A percentile compares a stretch with the other conserved stretches of the same genome.
Conservation (phyloP, 2,797 vertebrate genomes). For the Chloroceryle inda region DNA sequence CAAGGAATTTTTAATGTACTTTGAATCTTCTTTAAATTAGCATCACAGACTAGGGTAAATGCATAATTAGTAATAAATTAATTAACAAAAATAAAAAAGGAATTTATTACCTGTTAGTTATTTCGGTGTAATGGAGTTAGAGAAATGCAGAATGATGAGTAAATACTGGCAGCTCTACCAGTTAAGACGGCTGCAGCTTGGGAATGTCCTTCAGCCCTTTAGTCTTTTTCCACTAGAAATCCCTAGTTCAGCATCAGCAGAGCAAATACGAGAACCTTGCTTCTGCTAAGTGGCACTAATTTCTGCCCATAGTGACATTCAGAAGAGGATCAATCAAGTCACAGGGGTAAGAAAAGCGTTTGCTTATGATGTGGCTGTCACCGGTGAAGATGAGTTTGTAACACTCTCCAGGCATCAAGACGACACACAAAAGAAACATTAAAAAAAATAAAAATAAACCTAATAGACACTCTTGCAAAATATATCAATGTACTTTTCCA, state of each 20-base stretch:
- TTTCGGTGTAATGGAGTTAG: background rate
- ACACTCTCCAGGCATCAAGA: slow-evolving; percentile 32
- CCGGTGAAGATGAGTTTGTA: background rate
- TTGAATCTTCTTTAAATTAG: background rate
- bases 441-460: background rate
- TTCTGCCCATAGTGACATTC: slow-evolving; percentile 37
- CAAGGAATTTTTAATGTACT: background rate
- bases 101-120: background rate
- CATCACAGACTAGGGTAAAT: background rate
- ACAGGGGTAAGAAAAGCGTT: slow-evolving; percentile 15
- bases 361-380: slow-evolving; percentile 33
- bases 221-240: background rate
- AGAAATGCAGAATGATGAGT: background rate
- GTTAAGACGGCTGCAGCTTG: background rate
- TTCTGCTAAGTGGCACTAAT: slow-evolving; percentile 27
- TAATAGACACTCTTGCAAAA: slow-evolving; percentile 11
- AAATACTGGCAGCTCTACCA: background rate
- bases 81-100: background rate
- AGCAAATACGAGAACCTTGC: background rate
- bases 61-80: background rate
- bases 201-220: background rate
- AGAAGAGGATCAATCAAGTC: slow-evolving; percentile 14
- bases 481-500: background rate
- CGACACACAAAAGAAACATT: background rate
- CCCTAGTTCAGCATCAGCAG: background rate